Percentiles rank a stretch among this genome's conserved stretches.
phyloP scores from a whole-genome alignment of 2,113 vertebrate species.

The Alaudala cheleensis region DNA sequence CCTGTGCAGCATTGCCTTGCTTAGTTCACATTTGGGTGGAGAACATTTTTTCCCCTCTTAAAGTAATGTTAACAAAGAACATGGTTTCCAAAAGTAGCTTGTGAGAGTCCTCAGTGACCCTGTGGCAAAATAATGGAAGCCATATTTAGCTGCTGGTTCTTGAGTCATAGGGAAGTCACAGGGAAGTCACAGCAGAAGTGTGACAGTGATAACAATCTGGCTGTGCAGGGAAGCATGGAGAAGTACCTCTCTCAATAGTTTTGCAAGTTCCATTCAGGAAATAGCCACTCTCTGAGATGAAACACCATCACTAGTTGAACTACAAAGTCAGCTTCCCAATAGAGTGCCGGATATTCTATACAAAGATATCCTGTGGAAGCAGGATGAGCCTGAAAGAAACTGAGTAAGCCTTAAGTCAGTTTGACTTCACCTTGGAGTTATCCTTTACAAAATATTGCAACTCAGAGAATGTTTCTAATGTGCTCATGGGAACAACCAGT shows the following conservation, averaged over 20 bases:
- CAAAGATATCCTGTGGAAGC: slow-evolving; percentile 41
- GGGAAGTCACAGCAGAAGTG: neutral
- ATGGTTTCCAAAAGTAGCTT: neutral
- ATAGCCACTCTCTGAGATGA: neutral
- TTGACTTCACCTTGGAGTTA: neutral
- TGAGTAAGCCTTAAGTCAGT: neutral
- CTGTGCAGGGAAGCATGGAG: neutral
- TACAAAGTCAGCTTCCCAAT: neutral
- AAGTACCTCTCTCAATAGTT: neutral
- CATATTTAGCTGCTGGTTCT: neutral
- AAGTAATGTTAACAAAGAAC: neutral
- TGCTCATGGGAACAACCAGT: neutral
- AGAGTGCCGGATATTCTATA: slow-evolving; percentile 9
- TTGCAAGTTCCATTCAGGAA: slow-evolving; percentile 19
- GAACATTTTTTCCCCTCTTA: accelerated
- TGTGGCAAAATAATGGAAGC: neutral
- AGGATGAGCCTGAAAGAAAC: neutral
- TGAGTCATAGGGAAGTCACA: neutral
- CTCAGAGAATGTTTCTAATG: neutral
- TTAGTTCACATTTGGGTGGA: neutral
- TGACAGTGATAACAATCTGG: neutral
- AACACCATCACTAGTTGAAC: neutral
- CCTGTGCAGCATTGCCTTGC: neutral
- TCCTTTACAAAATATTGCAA: neutral
- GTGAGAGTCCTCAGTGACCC: neutral